These are phyloP conservation scores for Scotopteryx bipunctaria DNA, from an alignment of 2,888 invertebrate species.

Conservation along the genomic window DNA sequence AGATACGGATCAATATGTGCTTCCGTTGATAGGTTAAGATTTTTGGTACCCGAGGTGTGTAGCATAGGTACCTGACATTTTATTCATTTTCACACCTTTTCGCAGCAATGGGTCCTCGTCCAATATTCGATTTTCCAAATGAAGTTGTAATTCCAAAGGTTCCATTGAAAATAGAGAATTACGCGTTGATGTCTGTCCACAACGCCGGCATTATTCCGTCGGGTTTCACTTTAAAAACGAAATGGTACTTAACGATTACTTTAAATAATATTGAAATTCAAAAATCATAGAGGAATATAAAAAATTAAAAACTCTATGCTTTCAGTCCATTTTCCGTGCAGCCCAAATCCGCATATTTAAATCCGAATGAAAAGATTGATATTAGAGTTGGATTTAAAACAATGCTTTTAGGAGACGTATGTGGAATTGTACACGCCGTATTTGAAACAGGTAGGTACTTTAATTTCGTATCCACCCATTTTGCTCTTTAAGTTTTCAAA, in stretches of 20 bases:
- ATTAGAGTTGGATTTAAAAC: slow-evolving; percentile 80
- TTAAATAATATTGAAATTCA: background rate
- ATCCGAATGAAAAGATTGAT: slow-evolving; percentile 72
- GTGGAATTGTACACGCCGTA: slow-evolving; percentile 54
- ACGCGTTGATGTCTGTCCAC: slow-evolving; percentile 47
- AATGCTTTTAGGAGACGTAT: slow-evolving; percentile 65
- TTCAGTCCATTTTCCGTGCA: slow-evolving; percentile 78
- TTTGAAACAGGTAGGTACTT: slow-evolving; percentile 63
- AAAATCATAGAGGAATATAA: background rate
- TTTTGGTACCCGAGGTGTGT: background rate
- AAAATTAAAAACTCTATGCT: slow-evolving; percentile 22
- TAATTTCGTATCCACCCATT: no score
- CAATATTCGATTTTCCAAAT: slow-evolving; percentile 70
- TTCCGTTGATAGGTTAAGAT: slow-evolving; percentile 84
- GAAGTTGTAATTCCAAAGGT: slow-evolving; percentile 57
- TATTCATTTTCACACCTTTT: slow-evolving; percentile 22
- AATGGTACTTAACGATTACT: slow-evolving; percentile 57
- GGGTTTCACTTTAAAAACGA: slow-evolving; percentile 61
- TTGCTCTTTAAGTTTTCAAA: background rate
- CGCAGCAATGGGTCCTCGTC: slow-evolving; percentile 72
- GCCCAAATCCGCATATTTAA: slow-evolving; percentile 78
- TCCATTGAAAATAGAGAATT: slow-evolving; percentile 66
- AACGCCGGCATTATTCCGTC: slow-evolving; percentile 62
- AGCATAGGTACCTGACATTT: background rate
- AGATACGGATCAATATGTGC: slow-evolving; percentile 75